phyloP scores from a whole-genome alignment of 1,140 invertebrate genomes.

The Aethina tumida region DNA sequence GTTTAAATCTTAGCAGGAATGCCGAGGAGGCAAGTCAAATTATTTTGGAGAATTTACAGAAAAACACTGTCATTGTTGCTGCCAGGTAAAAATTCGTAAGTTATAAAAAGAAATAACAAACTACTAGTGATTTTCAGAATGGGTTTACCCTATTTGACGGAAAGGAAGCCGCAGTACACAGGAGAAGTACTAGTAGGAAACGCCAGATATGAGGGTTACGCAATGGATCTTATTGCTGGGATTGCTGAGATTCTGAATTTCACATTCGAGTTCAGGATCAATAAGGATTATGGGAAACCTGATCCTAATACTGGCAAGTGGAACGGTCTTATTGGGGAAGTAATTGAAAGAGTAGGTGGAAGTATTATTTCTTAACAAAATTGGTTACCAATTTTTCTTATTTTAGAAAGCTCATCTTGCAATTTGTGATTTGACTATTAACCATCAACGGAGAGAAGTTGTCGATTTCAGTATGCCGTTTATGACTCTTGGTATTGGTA shows the following conservation, averaged over 20 bases:
- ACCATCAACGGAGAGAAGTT: constrained; percentile 65
- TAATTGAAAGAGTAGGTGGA: constrained; percentile 61
- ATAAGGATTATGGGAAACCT: constrained; percentile 59
- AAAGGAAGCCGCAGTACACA: constrained; percentile 38
- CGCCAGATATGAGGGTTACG: constrained; percentile 64
- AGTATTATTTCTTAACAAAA: neutral
- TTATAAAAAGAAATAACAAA: constrained; percentile 1
- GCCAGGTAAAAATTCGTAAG: constrained; percentile 29
- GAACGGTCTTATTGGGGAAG: constrained; percentile 77
- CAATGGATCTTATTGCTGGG: constrained; percentile 67
- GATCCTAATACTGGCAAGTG: constrained; percentile 59
- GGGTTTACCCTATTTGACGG: constrained; percentile 67
- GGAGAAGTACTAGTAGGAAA: constrained; percentile 42
- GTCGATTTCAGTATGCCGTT: constrained; percentile 89
- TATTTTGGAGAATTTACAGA: constrained; percentile 19
- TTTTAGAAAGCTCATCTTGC: constrained; percentile 80
- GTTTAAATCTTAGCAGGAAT: constrained; percentile 13
- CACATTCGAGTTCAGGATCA: constrained; percentile 62
- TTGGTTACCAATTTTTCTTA: neutral
- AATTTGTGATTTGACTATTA: constrained; percentile 87
- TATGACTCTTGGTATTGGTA: constrained; percentile 78
- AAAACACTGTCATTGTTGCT: constrained; percentile 24
- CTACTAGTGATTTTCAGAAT: constrained; percentile 39
- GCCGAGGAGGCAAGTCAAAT: constrained; percentile 16
- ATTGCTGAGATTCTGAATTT: constrained; percentile 66